Percentiles rank a stretch among this genome's conserved stretches.
These are phyloP conservation scores for Cercopithecus hamlyni DNA, from an alignment of 2,797 vertebrate species.

Conservation along the genomic window DNA sequence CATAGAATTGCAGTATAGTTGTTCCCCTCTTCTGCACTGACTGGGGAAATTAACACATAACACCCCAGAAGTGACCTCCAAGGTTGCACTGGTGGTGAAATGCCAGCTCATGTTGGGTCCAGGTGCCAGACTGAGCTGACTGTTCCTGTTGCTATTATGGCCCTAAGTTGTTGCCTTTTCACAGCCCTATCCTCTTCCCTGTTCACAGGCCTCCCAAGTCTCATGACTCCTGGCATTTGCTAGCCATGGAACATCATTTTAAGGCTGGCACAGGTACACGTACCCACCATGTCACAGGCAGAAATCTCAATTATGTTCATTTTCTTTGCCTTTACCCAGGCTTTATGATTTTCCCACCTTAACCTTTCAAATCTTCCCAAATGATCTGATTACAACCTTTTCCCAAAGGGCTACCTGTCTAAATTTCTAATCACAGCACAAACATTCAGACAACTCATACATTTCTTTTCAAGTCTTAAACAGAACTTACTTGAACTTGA, in stretches of 20 bases:
- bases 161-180: background rate
- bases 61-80: background rate
- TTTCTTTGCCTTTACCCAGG: background rate
- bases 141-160: background rate
- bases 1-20: background rate
- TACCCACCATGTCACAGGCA: background rate
- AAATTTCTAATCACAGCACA: background rate
- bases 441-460: background rate
- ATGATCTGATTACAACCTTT: background rate
- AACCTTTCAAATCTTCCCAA: background rate
- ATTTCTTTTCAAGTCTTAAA: background rate
- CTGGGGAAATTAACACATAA: background rate
- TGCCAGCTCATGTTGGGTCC: background rate
- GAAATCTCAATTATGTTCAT: background rate
- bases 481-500: background rate
- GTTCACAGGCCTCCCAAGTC: background rate
- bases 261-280: background rate
- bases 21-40: background rate
- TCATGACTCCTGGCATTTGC: background rate
- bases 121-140: background rate
- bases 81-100: background rate
- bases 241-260: background rate
- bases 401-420: background rate
- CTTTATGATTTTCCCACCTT: background rate
- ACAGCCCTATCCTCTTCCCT: background rate